Percentiles rank a stretch among this genome's conserved stretches.
These are phyloP conservation scores for Trichogramma pretiosum DNA, from an alignment of 1,140 invertebrate species.

Conservation along the genomic window DNA sequence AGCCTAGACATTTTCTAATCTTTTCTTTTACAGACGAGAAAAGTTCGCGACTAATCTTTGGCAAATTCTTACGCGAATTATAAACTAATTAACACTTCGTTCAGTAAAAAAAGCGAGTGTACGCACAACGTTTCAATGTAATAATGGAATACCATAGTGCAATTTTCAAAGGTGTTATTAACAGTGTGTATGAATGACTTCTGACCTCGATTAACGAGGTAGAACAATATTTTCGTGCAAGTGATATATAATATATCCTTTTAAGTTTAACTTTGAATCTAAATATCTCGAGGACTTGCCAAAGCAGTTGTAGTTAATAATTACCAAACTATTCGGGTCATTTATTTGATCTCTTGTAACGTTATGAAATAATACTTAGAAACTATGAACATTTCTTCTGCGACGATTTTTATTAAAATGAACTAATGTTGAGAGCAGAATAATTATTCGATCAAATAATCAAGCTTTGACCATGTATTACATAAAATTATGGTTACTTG, in stretches of 20 bases:
- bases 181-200: too few relatives aligned
- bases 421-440: slow-evolving; percentile 19
- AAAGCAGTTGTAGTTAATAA: slow-evolving; percentile 23
- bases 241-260: not conserved
- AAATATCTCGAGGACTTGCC: not conserved
- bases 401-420: slow-evolving; percentile 20
- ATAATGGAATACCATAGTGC: not conserved
- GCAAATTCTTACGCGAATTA: not conserved
- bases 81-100: not conserved
- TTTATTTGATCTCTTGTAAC: slow-evolving; percentile 40
- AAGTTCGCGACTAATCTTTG: too few relatives aligned
- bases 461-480: not conserved
- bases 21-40: not conserved
- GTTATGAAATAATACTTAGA: slow-evolving; percentile 34
- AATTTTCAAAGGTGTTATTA: too few relatives aligned
- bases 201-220: too few relatives aligned
- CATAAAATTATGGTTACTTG: not conserved
- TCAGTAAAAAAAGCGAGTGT: not conserved
- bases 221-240: not conserved
- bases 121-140: slow-evolving; percentile 2
- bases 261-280: not conserved
- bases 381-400: not conserved
- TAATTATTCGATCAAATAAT: not conserved
- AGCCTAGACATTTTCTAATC: not conserved
- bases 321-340: slow-evolving; percentile 41